Percentiles rank a stretch among this genome's conserved stretches.
phyloP scores from a whole-genome alignment of 2,113 vertebrate species.

The Muntiacus reevesi region DNA sequence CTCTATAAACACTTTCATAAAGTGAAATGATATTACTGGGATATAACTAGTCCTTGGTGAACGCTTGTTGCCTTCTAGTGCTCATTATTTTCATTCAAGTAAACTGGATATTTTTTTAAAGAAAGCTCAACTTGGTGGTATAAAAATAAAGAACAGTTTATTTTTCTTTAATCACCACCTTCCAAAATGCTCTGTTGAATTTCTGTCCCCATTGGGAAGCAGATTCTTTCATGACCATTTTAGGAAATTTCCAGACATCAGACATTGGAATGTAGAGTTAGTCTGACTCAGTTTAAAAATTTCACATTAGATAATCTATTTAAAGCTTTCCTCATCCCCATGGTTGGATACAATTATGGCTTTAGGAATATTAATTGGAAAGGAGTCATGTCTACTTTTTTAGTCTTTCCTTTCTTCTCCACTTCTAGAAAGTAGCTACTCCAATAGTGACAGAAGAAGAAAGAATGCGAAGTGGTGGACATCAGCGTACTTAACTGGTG shows the following conservation, averaged over 20 bases:
- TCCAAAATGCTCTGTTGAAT: not conserved
- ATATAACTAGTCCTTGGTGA: not conserved
- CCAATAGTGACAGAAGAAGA: not conserved
- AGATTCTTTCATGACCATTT: not conserved
- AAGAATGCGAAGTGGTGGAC: not conserved
- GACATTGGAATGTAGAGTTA: not conserved
- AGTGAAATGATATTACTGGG: not conserved
- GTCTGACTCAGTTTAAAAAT: not conserved
- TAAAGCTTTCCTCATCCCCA: not conserved
- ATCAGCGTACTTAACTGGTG: not conserved
- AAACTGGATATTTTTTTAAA: not conserved
- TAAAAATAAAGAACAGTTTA: slow-evolving; percentile 8
- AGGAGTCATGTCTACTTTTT: not conserved
- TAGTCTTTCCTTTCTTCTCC: not conserved
- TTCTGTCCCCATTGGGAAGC: not conserved
- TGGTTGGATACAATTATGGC: not conserved
- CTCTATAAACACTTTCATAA: slow-evolving; percentile 9
- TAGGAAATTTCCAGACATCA: not conserved
- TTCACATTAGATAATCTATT: not conserved
- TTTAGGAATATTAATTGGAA: not conserved
- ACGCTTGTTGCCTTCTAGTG: not conserved
- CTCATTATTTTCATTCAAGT: slow-evolving; percentile 41
- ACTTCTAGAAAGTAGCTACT: not conserved
- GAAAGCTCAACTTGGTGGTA: not conserved
- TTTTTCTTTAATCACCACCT: not conserved